Percentiles rank a stretch among this genome's conserved stretches.
These are phyloP conservation scores for Hydrophis major DNA, from an alignment of 2,797 vertebrate species.

Conservation along the genomic window DNA sequence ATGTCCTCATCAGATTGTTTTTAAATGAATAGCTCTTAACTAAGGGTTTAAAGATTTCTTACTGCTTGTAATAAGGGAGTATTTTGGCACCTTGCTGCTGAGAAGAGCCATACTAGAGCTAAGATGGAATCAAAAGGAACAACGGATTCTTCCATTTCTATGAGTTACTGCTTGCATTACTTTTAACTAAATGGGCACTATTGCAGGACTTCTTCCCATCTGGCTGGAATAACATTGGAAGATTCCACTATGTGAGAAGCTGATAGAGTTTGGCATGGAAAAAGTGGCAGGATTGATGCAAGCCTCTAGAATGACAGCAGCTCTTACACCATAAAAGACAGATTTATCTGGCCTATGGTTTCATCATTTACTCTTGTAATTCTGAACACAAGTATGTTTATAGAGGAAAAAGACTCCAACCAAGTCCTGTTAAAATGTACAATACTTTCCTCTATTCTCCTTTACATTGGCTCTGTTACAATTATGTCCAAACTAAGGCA, in stretches of 20 bases:
- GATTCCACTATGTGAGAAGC: too few relatives aligned
- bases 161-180: neutral
- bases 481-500: neutral
- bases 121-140: neutral
- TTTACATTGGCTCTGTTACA: neutral
- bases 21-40: slow-evolving; percentile 4
- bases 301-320: neutral
- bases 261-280: neutral
- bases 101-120: neutral
- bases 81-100: neutral
- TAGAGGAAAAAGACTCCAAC: neutral
- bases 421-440: neutral
- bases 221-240: neutral
- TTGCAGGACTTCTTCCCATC: neutral
- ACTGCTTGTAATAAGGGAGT: neutral
- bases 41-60: neutral
- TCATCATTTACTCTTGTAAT: neutral
- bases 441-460: neutral
- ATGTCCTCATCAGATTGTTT: slow-evolving; percentile 38
- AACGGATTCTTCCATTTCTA: neutral
- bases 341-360: neutral
- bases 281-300: neutral
- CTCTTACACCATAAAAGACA: neutral
- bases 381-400: neutral
- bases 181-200: neutral